Evolutionary conservation across 2,888 invertebrate species (phyloP).

Genomic region (Aporophyla lueneburgensis): DNA sequence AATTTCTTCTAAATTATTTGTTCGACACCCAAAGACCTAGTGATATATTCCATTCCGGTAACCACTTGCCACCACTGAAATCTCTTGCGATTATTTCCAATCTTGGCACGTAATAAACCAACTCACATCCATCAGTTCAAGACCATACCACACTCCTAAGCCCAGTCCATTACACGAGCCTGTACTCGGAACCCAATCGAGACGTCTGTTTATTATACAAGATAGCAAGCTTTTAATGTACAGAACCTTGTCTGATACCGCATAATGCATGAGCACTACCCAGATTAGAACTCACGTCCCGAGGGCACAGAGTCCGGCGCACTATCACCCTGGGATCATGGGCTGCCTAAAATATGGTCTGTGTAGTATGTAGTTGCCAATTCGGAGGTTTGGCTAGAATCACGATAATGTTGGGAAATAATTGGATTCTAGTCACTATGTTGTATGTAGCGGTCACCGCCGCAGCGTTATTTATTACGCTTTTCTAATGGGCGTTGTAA

Average conservation of each 20-base stretch:
- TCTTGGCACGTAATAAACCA: slow-evolving; percentile 26
- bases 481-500: slow-evolving; percentile 36
- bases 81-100: background rate
- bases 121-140: background rate
- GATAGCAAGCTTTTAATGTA: slow-evolving; percentile 65
- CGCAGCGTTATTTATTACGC: slow-evolving; percentile 44
- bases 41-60: background rate
- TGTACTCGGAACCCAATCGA: slow-evolving; percentile 46
- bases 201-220: slow-evolving; percentile 62
- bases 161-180: slow-evolving; percentile 34
- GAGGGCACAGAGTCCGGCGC: slow-evolving; percentile 46
- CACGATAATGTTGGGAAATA: slow-evolving; percentile 61
- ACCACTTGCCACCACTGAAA: background rate
- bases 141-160: background rate
- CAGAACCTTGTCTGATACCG: slow-evolving; percentile 40
- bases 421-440: slow-evolving; percentile 55
- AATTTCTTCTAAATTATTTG: background rate
- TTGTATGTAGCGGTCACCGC: slow-evolving; percentile 27
- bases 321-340: slow-evolving; percentile 44
- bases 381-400: slow-evolving; percentile 60
- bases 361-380: slow-evolving; percentile 60
- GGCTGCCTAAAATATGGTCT: slow-evolving; percentile 56
- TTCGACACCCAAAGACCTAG: background rate
- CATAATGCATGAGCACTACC: slow-evolving; percentile 67
- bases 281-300: slow-evolving; percentile 67